Base-by-base conservation (phyloP, 2,113 vertebrate genomes). In the Aix galericulata region DNA sequence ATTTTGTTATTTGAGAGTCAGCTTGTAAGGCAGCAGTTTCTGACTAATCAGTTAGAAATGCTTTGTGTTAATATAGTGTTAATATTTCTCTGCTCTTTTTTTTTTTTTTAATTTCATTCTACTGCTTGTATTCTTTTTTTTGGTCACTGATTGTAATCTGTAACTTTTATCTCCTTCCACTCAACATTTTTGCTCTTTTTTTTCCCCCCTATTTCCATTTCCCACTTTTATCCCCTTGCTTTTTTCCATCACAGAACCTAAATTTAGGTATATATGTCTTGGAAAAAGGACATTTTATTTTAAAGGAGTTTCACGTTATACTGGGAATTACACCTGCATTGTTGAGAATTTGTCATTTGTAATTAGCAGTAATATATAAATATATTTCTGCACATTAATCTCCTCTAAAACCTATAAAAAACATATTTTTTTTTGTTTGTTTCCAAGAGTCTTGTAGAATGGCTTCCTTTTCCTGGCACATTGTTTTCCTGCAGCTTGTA, bases 231-330 rank as follows among this genome's bases (percentile, higher is more conserved):
- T 63, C 17, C 52, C 32, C 11, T 2, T 75, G 21, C 80, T 69
- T 52, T 59, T 88, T 88, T 63, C 16, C 31, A 83, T 95, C 42
- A 42, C 84, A 46, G 27, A 46, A 46, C 64, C 25, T 72, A 53
- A 69, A 80, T 92, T 77, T 84, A 77, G 31, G 9, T 75, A 5
- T 38, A 4, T 1, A 1, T 68, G 32, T 72, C 55, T 55, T 78
- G 34, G 27, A 75, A 59, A 67, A 88, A 71, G 40, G 34, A 80
- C 64, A 2, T 8, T 6, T 64, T 90, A 29, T 81, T 81, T 60
- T 36, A 68, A 26, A 0, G 0, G 66, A 44, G 42, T 83, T 83
- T 36, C 1, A 1, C 60, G 14, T 50, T 50, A 25, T 79, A 11
- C n/a, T 82, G 46, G 52, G 68, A 86, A 66, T 46, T 75, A 46